A percentile compares a stretch with the other conserved stretches of the same genome.
phyloP scores from a whole-genome alignment of 2,888 invertebrate species.

The Priapulus caudatus region DNA sequence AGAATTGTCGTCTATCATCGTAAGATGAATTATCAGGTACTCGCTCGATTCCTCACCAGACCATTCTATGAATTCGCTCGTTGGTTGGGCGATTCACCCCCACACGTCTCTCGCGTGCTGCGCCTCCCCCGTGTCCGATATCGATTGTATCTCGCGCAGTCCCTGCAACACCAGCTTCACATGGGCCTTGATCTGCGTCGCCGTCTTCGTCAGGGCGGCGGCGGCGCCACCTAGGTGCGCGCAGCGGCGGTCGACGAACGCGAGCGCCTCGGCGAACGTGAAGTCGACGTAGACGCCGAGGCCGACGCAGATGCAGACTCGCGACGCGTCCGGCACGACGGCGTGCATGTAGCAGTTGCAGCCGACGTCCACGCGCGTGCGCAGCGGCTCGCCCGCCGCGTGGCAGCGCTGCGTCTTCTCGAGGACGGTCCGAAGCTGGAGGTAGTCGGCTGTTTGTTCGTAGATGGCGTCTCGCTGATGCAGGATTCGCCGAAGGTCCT shows the following conservation, averaged over 20 bases:
- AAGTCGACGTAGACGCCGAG: neutral
- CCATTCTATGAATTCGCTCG: too few relatives aligned
- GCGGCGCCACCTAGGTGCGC: neutral
- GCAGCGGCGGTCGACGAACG: neutral
- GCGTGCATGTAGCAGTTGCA: slow-evolving; percentile 71
- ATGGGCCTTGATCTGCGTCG: neutral
- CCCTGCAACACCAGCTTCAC: neutral
- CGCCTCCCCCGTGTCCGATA: too few relatives aligned
- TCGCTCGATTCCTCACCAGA: too few relatives aligned
- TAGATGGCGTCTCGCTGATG: slow-evolving; percentile 50
- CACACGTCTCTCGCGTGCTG: too few relatives aligned
- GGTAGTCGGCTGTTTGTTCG: slow-evolving; percentile 55
- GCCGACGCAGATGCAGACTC: neutral
- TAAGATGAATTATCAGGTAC: too few relatives aligned
- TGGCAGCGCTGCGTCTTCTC: slow-evolving; percentile 45
- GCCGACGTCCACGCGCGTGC: slow-evolving; percentile 66
- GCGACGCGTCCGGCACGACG: slow-evolving; percentile 43
- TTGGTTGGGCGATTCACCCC: too few relatives aligned
- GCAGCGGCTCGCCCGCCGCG: slow-evolving; percentile 46
- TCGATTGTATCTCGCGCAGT: too few relatives aligned
- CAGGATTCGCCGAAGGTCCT: slow-evolving; percentile 48
- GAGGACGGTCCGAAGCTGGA: slow-evolving; percentile 58
- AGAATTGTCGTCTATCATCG: too few relatives aligned
- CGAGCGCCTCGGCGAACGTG: neutral
- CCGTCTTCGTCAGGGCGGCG: neutral